phyloP scores from a whole-genome alignment of 1,140 invertebrate genomes.

The Aricia agestis region DNA sequence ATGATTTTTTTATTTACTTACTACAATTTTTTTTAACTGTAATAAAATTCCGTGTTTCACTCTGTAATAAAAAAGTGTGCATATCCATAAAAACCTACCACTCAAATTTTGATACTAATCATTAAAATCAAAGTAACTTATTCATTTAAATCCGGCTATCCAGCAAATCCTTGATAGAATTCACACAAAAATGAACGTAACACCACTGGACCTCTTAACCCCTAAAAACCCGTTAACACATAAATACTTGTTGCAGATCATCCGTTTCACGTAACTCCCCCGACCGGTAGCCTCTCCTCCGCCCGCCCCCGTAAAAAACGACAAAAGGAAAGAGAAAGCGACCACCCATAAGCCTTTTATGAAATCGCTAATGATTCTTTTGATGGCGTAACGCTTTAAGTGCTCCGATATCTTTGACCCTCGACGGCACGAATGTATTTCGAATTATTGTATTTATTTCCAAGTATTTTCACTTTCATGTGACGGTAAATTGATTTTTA shows the following conservation, averaged over 20 bases:
- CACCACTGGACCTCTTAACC: too few species aligned
- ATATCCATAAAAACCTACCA: too few species aligned
- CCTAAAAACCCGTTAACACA: not conserved
- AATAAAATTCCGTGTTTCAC: too few species aligned
- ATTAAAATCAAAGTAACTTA: too few species aligned
- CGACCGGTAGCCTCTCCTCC: conserved; percentile 33
- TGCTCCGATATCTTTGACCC: conserved; percentile 37
- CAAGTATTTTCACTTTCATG: not conserved
- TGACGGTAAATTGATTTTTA: not conserved
- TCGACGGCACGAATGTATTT: conserved; percentile 6
- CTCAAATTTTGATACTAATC: too few species aligned
- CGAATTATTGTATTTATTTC: not conserved
- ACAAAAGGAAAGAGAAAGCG: conserved; percentile 55
- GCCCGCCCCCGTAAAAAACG: conserved; percentile 54
- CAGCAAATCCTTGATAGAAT: too few species aligned
- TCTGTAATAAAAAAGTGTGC: too few species aligned
- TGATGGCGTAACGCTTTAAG: conserved; percentile 44
- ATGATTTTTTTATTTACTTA: too few species aligned
- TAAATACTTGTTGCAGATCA: conserved; percentile 42
- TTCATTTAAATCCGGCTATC: too few species aligned
- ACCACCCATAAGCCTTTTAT: conserved; percentile 62
- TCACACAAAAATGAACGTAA: too few species aligned
- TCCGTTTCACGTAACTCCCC: conserved; percentile 38
- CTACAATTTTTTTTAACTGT: too few species aligned
- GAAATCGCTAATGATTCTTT: conserved; percentile 63